phyloP scores from a whole-genome alignment of 2,888 invertebrate species.

The Leucophora obtusa region DNA sequence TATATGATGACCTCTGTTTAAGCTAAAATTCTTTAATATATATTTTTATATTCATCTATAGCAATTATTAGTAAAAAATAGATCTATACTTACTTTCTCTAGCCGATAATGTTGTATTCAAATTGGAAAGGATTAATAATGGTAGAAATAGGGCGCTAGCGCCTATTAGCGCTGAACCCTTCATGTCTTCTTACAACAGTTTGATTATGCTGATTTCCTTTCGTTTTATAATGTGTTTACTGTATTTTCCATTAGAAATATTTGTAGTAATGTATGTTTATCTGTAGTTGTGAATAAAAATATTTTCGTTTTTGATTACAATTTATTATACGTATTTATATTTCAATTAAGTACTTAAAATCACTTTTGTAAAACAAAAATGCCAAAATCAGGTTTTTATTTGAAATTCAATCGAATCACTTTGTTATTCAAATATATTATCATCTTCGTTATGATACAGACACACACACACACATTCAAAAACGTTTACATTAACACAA shows the following conservation, averaged over 20 bases:
- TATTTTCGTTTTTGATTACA: background rate
- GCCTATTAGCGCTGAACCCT: constrained; percentile 38
- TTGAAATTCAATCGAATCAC: constrained; percentile 52
- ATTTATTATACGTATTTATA: constrained; percentile 5
- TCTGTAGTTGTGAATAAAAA: background rate
- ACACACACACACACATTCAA: constrained; percentile 23
- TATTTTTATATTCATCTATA: too few relatives aligned
- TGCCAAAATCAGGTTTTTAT: constrained; percentile 44
- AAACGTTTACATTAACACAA: background rate
- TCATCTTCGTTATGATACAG: constrained; percentile 34
- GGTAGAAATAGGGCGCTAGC: constrained; percentile 37
- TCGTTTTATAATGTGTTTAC: constrained; percentile 4
- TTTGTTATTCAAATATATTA: constrained; percentile 55
- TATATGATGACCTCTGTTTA: too few relatives aligned
- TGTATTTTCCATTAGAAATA: constrained; percentile 30
- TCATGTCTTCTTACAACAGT: constrained; percentile 34
- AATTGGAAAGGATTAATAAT: constrained; percentile 32
- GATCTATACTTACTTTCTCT: constrained; percentile 50
- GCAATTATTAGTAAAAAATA: too few relatives aligned
- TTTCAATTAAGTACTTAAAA: constrained; percentile 37
- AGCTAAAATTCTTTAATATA: too few relatives aligned
- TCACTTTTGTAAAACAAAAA: constrained; percentile 15
- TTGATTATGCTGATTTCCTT: background rate
- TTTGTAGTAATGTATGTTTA: constrained; percentile 13
- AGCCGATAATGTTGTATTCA: constrained; percentile 20